Percentiles rank a stretch among this genome's conserved stretches.
These are phyloP conservation scores for Papilio machaon DNA, from an alignment of 1,140 invertebrate species.

Conservation along the genomic window DNA sequence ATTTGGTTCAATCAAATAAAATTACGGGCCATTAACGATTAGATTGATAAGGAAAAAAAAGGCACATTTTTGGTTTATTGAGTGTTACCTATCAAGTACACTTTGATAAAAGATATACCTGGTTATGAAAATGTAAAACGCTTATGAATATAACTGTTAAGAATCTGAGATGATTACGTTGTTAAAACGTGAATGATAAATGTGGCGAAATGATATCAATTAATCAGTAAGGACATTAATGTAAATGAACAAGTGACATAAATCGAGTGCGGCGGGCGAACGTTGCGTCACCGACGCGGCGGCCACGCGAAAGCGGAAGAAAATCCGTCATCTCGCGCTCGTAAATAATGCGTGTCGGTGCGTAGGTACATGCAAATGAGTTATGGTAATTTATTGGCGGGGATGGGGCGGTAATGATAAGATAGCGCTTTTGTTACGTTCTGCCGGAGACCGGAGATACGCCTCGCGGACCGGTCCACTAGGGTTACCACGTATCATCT, in stretches of 20 bases:
- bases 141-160: neutral
- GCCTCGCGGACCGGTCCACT: constrained; percentile 52
- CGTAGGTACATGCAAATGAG: constrained; percentile 75
- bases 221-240: constrained; percentile 28
- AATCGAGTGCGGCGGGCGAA: constrained; percentile 28
- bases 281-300: constrained; percentile 8
- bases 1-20: too few relatives aligned
- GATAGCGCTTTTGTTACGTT: constrained; percentile 73
- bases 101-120: neutral
- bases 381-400: constrained; percentile 75
- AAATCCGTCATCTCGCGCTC: constrained; percentile 75
- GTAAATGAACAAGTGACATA: constrained; percentile 21
- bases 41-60: too few relatives aligned
- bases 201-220: constrained; percentile 13
- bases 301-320: constrained; percentile 63
- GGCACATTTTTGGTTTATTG: neutral
- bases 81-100: neutral
- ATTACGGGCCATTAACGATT: too few relatives aligned
- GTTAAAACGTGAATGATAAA: constrained; percentile 7
- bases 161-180: neutral
- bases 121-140: neutral
- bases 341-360: constrained; percentile 74
- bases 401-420: constrained; percentile 74
- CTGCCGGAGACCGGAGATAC: constrained; percentile 64
- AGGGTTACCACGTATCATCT: constrained; percentile 12